A percentile compares a stretch with the other conserved stretches of the same genome.
Conservation (phyloP, 2,888 invertebrate species). For the Ophion costatus region DNA sequence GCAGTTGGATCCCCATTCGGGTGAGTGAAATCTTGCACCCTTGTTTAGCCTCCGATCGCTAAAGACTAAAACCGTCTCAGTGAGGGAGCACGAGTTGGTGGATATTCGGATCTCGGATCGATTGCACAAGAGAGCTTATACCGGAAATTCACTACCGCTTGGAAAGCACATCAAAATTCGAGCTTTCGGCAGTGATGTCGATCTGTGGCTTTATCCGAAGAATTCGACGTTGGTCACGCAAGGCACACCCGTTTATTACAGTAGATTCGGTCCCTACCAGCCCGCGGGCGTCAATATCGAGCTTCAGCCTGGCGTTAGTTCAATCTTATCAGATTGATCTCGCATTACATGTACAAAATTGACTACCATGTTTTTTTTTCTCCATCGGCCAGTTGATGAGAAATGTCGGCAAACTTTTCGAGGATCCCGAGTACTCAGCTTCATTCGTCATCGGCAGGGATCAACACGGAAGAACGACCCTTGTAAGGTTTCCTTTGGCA, state of each 20-base stretch:
- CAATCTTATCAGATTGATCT: neutral
- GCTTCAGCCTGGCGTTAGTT: conserved; percentile 23
- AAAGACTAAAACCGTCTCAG: neutral
- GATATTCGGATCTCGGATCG: conserved; percentile 32
- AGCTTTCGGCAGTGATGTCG: conserved; percentile 53
- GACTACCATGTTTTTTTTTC: neutral
- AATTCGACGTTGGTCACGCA: conserved; percentile 41
- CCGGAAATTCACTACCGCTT: neutral
- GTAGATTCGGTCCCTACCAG: neutral
- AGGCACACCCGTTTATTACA: conserved; percentile 55
- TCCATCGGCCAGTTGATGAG: conserved; percentile 27
- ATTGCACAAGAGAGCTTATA: conserved; percentile 43
- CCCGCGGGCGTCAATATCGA: neutral
- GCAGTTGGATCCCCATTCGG: conserved; percentile 24
- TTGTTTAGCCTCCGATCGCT: too few species aligned
- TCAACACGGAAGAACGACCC: conserved; percentile 3
- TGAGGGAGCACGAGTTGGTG: conserved; percentile 52
- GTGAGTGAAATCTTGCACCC: conserved; percentile 11
- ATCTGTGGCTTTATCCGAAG: conserved; percentile 59
- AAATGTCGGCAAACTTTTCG: conserved; percentile 28
- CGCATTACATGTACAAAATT: neutral
- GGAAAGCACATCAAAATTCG: conserved; percentile 37
- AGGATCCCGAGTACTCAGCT: conserved; percentile 34
- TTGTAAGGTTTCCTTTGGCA: conserved; percentile 19
- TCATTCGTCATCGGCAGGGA: conserved; percentile 45